Conservation (phyloP, 2,113 vertebrate genomes). For the Nasalis larvatus region DNA sequence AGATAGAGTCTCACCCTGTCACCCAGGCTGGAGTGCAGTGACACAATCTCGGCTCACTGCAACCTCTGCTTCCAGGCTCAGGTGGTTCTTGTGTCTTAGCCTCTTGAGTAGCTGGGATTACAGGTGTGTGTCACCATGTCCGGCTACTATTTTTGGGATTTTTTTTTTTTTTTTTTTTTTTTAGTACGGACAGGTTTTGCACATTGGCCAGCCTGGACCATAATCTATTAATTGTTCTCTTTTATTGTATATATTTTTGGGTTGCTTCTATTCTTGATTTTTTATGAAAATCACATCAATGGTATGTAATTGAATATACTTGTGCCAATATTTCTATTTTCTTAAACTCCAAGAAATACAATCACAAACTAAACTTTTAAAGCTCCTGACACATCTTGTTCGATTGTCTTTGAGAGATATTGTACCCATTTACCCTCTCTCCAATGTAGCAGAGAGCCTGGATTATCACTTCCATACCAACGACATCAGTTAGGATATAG, state of each 20-base stretch:
- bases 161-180: too few species aligned
- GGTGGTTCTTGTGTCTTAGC: too few species aligned
- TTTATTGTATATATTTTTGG: background rate
- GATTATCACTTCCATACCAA: background rate
- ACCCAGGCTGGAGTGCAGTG: too few species aligned
- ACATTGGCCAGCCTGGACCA: background rate
- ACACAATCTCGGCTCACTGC: too few species aligned
- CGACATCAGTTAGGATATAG: too few species aligned
- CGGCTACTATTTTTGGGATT: too few species aligned
- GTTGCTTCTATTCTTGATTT: background rate
- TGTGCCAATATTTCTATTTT: background rate
- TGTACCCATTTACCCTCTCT: background rate
- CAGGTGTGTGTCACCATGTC: too few species aligned
- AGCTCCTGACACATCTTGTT: background rate
- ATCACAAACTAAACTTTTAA: background rate
- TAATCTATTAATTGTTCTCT: background rate
- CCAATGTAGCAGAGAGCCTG: background rate
- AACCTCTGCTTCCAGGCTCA: too few species aligned
- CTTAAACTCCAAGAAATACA: constrained; percentile 14
- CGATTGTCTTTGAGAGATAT: background rate
- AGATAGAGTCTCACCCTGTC: too few species aligned
- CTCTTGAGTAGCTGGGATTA: too few species aligned
- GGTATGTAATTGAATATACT: background rate
- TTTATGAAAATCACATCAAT: background rate
- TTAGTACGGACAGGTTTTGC: too few species aligned